Evolutionary conservation across 1,140 invertebrate species (phyloP), one percentile per base, ranked within the genome.

Genomic region (Orussus abietinus): DNA sequence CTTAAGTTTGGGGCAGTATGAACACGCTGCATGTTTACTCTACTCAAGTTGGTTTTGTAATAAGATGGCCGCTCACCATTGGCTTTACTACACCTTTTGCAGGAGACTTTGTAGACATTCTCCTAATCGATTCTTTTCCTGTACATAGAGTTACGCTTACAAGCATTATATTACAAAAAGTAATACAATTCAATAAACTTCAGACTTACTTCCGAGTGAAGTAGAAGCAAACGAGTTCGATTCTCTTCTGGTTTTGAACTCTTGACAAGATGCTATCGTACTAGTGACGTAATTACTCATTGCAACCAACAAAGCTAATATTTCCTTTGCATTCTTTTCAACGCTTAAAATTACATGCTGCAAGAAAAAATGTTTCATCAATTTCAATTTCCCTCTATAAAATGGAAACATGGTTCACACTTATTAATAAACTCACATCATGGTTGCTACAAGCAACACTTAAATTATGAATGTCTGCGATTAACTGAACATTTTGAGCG

Each of bases 1-100:
- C 62, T 67, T 19, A 74, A 48, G 48, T 63, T 69, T 38, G 55
- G 39, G 12, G 39, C 14, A 47, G 53, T 62, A 42, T 49, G 51
- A 19, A 66, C 32, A 40, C 54, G 41, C 28, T 62, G 58, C 49
- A 70, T 60, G 49, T 69, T 70, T 14, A 74, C 42, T 49, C 71
- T 59, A 28, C 68, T 69, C 5, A 72, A 59, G 65, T 68, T 4
- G 69, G 69, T 45, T 72, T 72, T 20, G 69, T 69, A 20, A 74
- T 74, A 3, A 66, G 70, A 17, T 70, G 65, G 14, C 71, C 71
- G 45, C 68, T 59, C 3, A 74, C 69, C 62, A 71, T 74, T 20
- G 71, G 71, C 12, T 72, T 62, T 6, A 74, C 71, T 3, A 72
- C 67, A 35, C 69, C 70, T 47, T 45, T 61, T 15, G 67, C 57